These are phyloP conservation scores for Patagioenas fasciata DNA, from an alignment of 2,113 vertebrate species.

Conservation along the genomic window DNA sequence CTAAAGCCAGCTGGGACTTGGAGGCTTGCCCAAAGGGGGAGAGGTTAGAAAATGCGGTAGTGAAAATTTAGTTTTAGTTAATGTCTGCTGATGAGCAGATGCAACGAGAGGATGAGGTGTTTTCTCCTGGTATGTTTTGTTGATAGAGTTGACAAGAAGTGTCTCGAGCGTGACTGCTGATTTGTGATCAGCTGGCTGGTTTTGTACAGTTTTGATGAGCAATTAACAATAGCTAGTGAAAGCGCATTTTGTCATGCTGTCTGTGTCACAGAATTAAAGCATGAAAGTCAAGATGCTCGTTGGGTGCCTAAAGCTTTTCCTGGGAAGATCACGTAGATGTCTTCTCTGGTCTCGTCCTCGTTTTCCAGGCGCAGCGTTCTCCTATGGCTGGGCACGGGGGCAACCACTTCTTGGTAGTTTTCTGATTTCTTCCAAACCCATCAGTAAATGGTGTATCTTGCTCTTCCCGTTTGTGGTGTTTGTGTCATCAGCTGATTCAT, in stretches of 20 bases:
- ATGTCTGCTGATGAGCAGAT: background rate
- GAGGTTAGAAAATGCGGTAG: background rate
- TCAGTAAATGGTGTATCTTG: background rate
- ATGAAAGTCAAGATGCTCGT: background rate
- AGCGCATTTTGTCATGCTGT: background rate
- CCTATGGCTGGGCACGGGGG: background rate
- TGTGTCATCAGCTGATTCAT: background rate
- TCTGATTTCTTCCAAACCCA: background rate
- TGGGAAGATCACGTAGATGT: background rate
- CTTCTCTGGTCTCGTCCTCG: background rate
- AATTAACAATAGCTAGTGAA: background rate
- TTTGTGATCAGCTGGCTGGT: too few relatives aligned
- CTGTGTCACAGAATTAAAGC: background rate
- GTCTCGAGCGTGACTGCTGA: accelerated
- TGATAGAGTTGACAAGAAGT: background rate
- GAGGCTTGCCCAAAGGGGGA: background rate
- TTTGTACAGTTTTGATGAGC: background rate
- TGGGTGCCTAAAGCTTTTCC: background rate
- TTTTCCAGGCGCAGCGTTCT: conserved; percentile 25
- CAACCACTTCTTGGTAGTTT: background rate
- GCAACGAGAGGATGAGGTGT: background rate
- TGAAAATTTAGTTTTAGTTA: background rate
- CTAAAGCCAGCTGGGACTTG: background rate
- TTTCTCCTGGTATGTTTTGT: background rate
- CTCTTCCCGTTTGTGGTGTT: background rate